Evolutionary conservation across 2,888 invertebrate species (phyloP).

Genomic region (Gymnoscelis rufifasciata): DNA sequence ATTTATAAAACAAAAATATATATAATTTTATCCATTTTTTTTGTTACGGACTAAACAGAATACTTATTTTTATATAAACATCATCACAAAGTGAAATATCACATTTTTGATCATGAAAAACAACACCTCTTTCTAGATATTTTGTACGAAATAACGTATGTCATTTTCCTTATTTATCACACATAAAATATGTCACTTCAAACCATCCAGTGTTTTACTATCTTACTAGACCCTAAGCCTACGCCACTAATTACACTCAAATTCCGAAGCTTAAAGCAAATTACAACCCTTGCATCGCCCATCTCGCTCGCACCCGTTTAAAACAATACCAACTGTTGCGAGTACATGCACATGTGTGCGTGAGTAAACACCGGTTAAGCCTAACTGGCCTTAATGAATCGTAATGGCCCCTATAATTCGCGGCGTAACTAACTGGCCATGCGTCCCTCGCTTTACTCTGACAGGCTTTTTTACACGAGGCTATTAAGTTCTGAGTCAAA

Average conservation of each 20-base stretch:
- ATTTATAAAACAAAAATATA: no score
- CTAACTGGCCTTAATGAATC: conserved; percentile 81
- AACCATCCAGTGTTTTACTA: conserved; percentile 1
- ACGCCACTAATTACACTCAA: conserved; percentile 70
- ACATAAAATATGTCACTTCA: no score
- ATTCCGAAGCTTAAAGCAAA: conserved; percentile 66
- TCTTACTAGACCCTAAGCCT: conserved; percentile 55
- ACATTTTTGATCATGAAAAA: no score
- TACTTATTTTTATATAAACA: no score
- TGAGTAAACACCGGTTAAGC: conserved; percentile 79
- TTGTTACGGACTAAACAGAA: no score
- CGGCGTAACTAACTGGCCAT: conserved; percentile 80
- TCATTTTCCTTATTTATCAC: no score
- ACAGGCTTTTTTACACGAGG: conserved; percentile 3
- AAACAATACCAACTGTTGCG: conserved; percentile 66
- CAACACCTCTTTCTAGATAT: no score
- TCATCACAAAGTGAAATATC: no score
- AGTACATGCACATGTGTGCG: conserved; percentile 54
- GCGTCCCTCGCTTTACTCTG: conserved; percentile 35
- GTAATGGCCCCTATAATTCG: conserved; percentile 81
- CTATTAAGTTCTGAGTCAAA: no score
- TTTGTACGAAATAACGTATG: no score
- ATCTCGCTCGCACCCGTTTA: conserved; percentile 48
- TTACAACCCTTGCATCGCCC: conserved; percentile 44
- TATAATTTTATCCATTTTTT: no score